Percentiles rank a stretch among this genome's conserved stretches.
These are phyloP conservation scores for Trypoxylon attenuatum DNA, from an alignment of 2,888 invertebrate genomes.

Conservation along the genomic window DNA sequence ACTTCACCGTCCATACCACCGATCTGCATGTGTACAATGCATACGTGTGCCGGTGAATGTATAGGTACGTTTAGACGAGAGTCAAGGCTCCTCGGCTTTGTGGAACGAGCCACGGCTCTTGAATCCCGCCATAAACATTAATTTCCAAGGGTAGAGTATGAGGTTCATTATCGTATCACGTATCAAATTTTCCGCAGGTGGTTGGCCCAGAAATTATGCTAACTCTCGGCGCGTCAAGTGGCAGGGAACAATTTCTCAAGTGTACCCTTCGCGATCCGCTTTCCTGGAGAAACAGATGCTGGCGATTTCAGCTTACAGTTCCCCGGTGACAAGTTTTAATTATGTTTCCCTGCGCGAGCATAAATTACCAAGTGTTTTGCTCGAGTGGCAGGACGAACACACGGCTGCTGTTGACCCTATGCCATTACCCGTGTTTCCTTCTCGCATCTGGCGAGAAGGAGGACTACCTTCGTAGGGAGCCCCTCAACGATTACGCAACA, in stretches of 20 bases:
- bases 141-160: conserved; percentile 32
- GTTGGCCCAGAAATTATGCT: conserved; percentile 31
- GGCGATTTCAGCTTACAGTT: no score
- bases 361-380: no score
- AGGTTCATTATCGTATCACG: conserved; percentile 36
- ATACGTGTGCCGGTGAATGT: not conserved
- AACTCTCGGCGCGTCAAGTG: conserved; percentile 11
- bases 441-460: no score
- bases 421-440: no score
- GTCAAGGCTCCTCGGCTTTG: not conserved
- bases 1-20: conserved; percentile 3
- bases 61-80: no score
- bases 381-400: no score
- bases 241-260: not conserved
- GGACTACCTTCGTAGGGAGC: no score
- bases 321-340: no score
- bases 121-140: conserved; percentile 46
- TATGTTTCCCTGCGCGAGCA: no score
- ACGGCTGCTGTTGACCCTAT: no score
- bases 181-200: conserved; percentile 43
- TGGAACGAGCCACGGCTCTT: conserved; percentile 20
- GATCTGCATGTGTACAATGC: not conserved
- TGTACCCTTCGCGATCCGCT: not conserved
- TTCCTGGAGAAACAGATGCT: no score
- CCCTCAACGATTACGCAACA: no score